Base-by-base conservation (phyloP, 2,797 vertebrate species). In the Molossus alvarezi region DNA sequence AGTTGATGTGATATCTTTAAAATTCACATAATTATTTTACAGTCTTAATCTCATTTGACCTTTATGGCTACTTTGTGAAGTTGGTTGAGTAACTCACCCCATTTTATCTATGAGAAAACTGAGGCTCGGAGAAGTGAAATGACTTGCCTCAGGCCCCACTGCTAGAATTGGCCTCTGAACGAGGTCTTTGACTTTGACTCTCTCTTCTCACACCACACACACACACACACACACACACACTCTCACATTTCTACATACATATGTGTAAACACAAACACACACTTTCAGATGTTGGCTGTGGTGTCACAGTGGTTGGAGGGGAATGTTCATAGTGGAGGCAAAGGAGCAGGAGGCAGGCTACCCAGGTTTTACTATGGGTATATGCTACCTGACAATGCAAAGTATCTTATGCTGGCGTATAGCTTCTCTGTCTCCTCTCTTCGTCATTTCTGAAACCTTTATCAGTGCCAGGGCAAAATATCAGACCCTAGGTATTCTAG, bases 401-500 rank as follows among this genome's bases (percentile, higher is more conserved):
- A 69, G 45, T 72, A 29, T 25, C 89, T 95, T 41, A 86, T 79
- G 90, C 88, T 77, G 82, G 67, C 58, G 81, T 75, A 12, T 1
- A 45, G 53, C 57, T 65, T 90, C 60, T 86, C 37, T 77, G 80
- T 82, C 88, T 97, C 89, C 58, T 62, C 71, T 51, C 65, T 92
- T 88, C 48, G 51, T 91, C 86, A 60, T 92, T 93, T 95, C 87
- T 88, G 55, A 97, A 92, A 81, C 33, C 14, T 6, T 79, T 80
- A 73, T 88, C 57, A 71, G 64, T 81, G 79, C 85, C 45, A 71
- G 87, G 75, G 83, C 72, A 96, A 96, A 93, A 93, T 67, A 67
- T 55, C 97, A 93, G 95, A 80, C 69, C 53, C 29, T 65, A 82
- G 58, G 91, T 81, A 90, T 90, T 88, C 65, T 58, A 95, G 94